Base-by-base conservation (phyloP, 2,888 invertebrate genomes). In the Torymus texanus region DNA sequence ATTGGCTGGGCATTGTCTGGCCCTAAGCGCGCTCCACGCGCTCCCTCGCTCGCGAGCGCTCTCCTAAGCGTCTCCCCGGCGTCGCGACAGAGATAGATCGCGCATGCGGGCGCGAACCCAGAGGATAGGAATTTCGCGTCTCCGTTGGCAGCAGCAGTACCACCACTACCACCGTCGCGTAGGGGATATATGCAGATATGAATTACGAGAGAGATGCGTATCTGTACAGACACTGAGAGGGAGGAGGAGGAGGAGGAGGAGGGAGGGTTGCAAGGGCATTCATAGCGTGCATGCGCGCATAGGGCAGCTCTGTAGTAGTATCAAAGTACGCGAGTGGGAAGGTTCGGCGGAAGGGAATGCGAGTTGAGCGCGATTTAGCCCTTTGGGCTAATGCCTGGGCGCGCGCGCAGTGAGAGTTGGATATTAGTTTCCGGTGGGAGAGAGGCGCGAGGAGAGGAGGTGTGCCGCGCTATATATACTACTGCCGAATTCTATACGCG, bases 1-100 rank as follows among this genome's bases (percentile, higher is more conserved):
- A 81, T 81, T 81, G 81, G 74, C 76, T 63, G 68, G 81, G 81
- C 75, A 78, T 81, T 81, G 75, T 75, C 75, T 78, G 74, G 63
- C 66, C 51, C 78, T 75, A 71, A 74, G 73, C 72, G 67, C 67
- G 16, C 10, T 5, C 4, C 16, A 8, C 21, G n/a, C 62, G 59
- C 41, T 16, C 50, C 11, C 65, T 58, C 59, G 2, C 21, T 21
- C 16, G 12, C 21, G n/a, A 55, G 59, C 18, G 29, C 50, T 16
- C 65, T 58, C 59, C 70, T 59, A 55, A 78, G 73, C 78, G 67
- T 16, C 65, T 58, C 59, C 70, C 53, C 41, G 73, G 73, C 78
- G 67, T 62, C 55, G 59, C 65, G 77, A 71, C 77, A 62, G 58
- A 65, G 65, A 71, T 53, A 71, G 58, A 70, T 71, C 59, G n/a